Base-by-base conservation (phyloP, 2,113 vertebrate species). In the Hoplias malabaricus region DNA sequence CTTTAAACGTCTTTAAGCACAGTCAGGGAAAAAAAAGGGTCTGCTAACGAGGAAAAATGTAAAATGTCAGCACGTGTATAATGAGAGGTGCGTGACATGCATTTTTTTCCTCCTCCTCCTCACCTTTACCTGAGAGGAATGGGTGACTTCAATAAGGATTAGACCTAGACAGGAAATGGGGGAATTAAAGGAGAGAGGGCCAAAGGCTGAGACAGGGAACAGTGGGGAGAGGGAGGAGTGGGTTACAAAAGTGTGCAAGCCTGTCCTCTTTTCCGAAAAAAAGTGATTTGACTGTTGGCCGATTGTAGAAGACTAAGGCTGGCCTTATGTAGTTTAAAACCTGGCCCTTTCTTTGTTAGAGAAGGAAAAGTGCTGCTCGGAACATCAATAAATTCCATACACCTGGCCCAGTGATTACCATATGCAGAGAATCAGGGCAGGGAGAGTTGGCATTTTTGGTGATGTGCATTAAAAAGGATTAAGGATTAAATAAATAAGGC, bases 21-120 rank as follows among this genome's bases (percentile, higher is more conserved):
- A 68, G 72, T 72, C 57, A 61, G 31, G 25, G 36, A 36, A 69
- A 63, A 46, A 29, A 34, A 40, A 48, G 40, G 57, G 54, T 61
- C 59, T 29, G 61, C 62, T 81, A 78, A 78, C 40, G 61, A 77
- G 75, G 66, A 75, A 68, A 75, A 76, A 71, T 77, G 78, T 72
- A 73, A 69, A 80, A 86, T 81, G 77, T 82, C 79, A 86, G 73
- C 77, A 56, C 59, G 81, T 80, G 81, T 85, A 81, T 84, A 83
- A 86, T 80, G 73, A 83, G 72, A 74, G 77, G 75, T 19, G 65
- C 70, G 34, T 59, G 78, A 79, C 81, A 78, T 69, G 82, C 50
- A 65, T 43, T 66, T 59, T 54, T 25, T 19, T 61, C 34, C 48
- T 38, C 14, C 69, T 25, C 34, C 42, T 23, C 36, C 57, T 78